Evolutionary conservation across 2,888 invertebrate species (phyloP), one percentile per base, ranked within the genome.

Genomic region (Lamellibrachia columna): DNA sequence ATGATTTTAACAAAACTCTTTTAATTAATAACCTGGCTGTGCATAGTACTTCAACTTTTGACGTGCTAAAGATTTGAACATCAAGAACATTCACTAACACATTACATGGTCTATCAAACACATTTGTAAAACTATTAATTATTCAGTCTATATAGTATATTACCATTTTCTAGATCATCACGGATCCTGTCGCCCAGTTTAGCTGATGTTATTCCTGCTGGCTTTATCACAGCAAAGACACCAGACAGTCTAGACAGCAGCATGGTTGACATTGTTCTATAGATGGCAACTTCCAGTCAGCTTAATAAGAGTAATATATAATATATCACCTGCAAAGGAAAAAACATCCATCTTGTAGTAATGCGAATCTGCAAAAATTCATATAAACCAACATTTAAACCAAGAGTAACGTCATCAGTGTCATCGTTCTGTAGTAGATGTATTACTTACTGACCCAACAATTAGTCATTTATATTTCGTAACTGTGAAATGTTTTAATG

Each of bases 221-320:
- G 93, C 52, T 93, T 93, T 52, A 92, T 90, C 22, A 93, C 92
- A 52, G 93, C 92, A 92, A 93, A 93, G 55, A 93, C 90, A 28
- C 93, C 93, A 90, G 92, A 90, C 4, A 93, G 91, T 40, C 53
- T 90, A 22, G 90, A 91, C 11, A 92, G 52, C 40, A 7, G 22
- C 91, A n/a, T 92, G 53, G 52, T 92, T 75, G 75, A 75, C 22
- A n/a, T 75, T n/a, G 40, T 40, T 40, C 40, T 40, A 40, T 40
- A 40, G 40, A 75, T 75, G 75, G 75, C 22, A 22, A 75, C 4
- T 11, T 4, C 22, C 22, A 75, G 6, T 75, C 22, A 11, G 1
- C n/a, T 75, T 75, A 75, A n/a, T 75, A 22, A n/a, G 15, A 3
- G 15, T 75, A 3, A 15, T 6, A 4, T 75, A n/a, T 75, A 8